These are phyloP conservation scores for Drosophila tripunctata DNA, from an alignment of 2,888 invertebrate genomes.

Conservation along the genomic window DNA sequence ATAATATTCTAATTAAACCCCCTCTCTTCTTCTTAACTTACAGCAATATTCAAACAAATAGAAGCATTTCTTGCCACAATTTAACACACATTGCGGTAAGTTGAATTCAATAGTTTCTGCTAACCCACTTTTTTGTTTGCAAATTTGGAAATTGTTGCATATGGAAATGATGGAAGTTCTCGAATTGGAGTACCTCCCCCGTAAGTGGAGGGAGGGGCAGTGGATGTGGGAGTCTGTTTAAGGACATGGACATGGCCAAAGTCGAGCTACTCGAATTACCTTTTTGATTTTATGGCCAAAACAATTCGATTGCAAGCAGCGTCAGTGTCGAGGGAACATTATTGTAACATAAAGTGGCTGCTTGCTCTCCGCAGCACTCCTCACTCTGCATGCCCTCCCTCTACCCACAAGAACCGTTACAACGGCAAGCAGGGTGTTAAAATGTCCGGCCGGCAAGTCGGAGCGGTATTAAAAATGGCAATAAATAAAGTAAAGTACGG, in stretches of 20 bases:
- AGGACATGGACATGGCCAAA: slow-evolving; percentile 11
- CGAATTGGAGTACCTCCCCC: neutral
- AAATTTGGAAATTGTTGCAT: neutral
- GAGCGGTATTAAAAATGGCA: slow-evolving; percentile 81
- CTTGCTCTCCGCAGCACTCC: slow-evolving; percentile 4
- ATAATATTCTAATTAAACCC: neutral
- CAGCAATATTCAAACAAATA: slow-evolving; percentile 3
- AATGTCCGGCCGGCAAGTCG: slow-evolving; percentile 69
- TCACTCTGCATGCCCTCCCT: neutral
- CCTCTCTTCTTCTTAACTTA: neutral
- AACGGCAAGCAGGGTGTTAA: slow-evolving; percentile 61
- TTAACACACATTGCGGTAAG: slow-evolving; percentile 25
- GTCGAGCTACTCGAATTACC: slow-evolving; percentile 64
- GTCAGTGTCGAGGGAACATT: slow-evolving; percentile 77
- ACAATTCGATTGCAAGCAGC: slow-evolving; percentile 75
- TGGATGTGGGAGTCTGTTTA: neutral
- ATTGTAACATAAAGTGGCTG: slow-evolving; percentile 80
- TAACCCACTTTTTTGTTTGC: neutral
- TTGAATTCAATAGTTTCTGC: neutral
- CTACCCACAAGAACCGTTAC: slow-evolving; percentile 29
- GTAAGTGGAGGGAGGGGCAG: neutral
- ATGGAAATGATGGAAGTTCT: slow-evolving; percentile 3
- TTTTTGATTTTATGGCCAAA: slow-evolving; percentile 81
- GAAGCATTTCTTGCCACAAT: neutral
- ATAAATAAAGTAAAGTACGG: slow-evolving; percentile 83